Conservation (phyloP, 2,113 vertebrate species). For the Malurus elegans region DNA sequence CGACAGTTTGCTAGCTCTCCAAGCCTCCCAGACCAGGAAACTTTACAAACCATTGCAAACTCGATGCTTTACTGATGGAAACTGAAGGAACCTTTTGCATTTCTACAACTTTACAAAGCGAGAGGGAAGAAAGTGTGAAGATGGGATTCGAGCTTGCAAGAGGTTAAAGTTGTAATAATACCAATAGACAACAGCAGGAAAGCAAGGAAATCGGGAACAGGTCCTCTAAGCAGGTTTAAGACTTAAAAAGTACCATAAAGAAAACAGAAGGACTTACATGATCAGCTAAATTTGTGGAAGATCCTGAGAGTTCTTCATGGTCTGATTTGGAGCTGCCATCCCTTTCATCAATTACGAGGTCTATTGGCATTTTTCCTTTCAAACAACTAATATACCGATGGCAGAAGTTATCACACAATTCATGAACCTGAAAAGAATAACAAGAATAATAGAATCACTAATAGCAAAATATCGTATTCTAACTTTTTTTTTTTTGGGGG, state of each 20-base stretch:
- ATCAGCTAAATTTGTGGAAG: slow-evolving; percentile 97
- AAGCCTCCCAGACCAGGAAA: slow-evolving; percentile 46
- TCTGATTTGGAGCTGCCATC: slow-evolving; percentile 99
- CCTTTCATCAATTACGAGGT: slow-evolving; percentile 98
- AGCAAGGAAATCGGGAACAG: background rate
- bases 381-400: slow-evolving; percentile 99
- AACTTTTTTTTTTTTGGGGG: background rate
- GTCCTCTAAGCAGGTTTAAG: background rate
- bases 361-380: slow-evolving; percentile 99
- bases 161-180: background rate
- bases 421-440: slow-evolving; percentile 86
- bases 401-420: slow-evolving; percentile 99
- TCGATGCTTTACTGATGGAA: background rate
- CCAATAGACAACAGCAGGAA: background rate
- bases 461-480: slow-evolving; percentile 34
- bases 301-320: slow-evolving; percentile 98
- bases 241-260: background rate
- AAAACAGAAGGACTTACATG: slow-evolving; percentile 87
- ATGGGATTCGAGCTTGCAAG: background rate
- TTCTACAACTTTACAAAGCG: background rate
- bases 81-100: background rate
- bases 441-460: background rate
- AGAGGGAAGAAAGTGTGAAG: background rate
- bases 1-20: slow-evolving; percentile 37
- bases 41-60: slow-evolving; percentile 43